A percentile compares a stretch with the other conserved stretches of the same genome.
These are phyloP conservation scores for Synergus gifuensis DNA, from an alignment of 2,888 invertebrate genomes.

Conservation along the genomic window DNA sequence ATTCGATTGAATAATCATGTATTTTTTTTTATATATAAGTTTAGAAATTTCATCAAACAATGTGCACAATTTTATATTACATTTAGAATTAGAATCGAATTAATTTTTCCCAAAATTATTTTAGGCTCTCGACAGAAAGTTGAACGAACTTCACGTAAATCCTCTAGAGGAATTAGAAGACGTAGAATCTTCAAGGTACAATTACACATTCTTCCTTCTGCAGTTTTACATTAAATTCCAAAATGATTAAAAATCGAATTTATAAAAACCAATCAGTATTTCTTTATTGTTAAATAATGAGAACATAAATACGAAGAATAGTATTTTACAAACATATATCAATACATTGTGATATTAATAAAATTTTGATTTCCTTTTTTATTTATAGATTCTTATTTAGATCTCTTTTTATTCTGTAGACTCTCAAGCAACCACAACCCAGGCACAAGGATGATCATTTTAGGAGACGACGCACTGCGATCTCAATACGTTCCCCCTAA, in stretches of 20 bases:
- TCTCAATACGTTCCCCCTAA: conserved; percentile 89
- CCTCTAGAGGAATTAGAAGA: conserved; percentile 69
- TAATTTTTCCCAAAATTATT: conserved; percentile 51
- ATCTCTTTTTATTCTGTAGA: conserved; percentile 53
- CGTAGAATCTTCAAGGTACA: conserved; percentile 70
- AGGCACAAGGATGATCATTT: conserved; percentile 83
- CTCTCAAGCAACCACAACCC: conserved; percentile 63
- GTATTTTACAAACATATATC: no score
- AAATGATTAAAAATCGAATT: background rate
- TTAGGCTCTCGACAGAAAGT: conserved; percentile 75
- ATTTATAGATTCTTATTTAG: conserved; percentile 10
- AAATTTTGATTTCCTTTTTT: background rate
- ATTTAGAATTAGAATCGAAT: background rate
- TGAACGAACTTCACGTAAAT: conserved; percentile 73
- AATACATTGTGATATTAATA: no score
- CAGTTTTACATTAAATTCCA: background rate
- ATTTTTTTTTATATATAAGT: no score
- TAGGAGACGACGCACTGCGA: conserved; percentile 89
- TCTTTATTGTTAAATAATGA: background rate
- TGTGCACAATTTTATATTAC: background rate
- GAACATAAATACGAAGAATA: no score
- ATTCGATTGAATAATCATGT: no score
- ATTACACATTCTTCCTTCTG: conserved; percentile 15
- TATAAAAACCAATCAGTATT: background rate
- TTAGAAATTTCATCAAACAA: no score